Base-by-base conservation (phyloP, 1,140 invertebrate genomes). In the Cydia fagiglandana region DNA sequence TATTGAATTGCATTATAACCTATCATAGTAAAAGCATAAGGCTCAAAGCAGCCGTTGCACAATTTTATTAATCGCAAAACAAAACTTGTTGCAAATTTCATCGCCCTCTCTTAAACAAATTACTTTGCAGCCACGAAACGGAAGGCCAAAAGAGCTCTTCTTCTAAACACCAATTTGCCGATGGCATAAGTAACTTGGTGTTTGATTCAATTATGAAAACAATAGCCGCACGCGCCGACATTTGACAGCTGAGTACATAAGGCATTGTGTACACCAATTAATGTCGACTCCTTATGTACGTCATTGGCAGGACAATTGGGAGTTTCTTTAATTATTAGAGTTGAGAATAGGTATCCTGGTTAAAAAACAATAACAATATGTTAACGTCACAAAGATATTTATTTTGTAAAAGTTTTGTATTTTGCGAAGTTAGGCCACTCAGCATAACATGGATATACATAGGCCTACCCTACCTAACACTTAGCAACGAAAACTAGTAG, bases 201-300 rank as follows among this genome's bases (percentile, higher is more conserved):
- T 41, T 70, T 45, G 56, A 24, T 70, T 70, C 38, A 70, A 70
- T 45, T 45, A 70, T 38, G 9, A n/a, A 41, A 34, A 70, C 66
- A 70, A 70, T 41, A 41, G 20, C 24, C 56, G 66, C 66, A 70
- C 66, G 66, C 28, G 66, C 66, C 34, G 34, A 41, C 30, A 9
- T 70, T 10, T 41, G 66, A 66, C 66, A 70, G 38, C 66, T 70
- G 66, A n/a, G 30, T 45, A 70, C 30, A 70, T 70, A 70, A n/a
- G n/a, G 34, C 41, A 41, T 70, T 38, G 66, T 38, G 66, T 70
- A 70, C 34, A 70, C n/a, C 66, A 70, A 70, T 45, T 45, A 70
- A n/a, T 38, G 34, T 41, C 13, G 24, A 28, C 13, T 30, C 61
- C 61, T 28, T n/a, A 70, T 70, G 20, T 70, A 70, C 66, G 66